phyloP scores from a whole-genome alignment of 2,888 invertebrate species.

The Sarcophaga rosellei region DNA sequence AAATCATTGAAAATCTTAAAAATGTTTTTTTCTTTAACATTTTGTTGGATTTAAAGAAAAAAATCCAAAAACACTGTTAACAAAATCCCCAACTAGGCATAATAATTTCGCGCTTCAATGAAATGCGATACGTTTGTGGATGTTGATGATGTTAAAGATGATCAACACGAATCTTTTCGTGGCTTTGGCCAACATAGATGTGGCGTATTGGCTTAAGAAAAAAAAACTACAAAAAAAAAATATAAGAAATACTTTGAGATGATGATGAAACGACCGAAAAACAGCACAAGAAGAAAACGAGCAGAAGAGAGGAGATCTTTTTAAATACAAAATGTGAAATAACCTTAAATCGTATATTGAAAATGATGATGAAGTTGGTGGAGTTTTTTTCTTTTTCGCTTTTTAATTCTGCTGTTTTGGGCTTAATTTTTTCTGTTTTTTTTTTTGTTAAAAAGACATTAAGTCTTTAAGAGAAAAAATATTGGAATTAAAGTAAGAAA shows the following conservation, averaged over 20 bases:
- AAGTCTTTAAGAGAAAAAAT: constrained; percentile 66
- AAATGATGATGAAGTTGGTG: constrained; percentile 67
- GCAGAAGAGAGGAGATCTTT: constrained; percentile 12
- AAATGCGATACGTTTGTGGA: constrained; percentile 71
- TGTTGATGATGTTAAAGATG: constrained; percentile 68
- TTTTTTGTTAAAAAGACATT: constrained; percentile 62
- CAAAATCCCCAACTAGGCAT: constrained; percentile 70
- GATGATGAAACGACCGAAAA: constrained; percentile 60
- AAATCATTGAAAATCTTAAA: constrained; percentile 65
- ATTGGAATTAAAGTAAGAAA: constrained; percentile 66
- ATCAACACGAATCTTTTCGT: constrained; percentile 65
- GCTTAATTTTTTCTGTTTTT: constrained; percentile 54
- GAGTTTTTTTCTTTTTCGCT: constrained; percentile 32
- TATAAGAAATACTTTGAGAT: constrained; percentile 33
- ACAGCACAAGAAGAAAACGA: constrained; percentile 28
- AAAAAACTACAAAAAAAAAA: background rate
- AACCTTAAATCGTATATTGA: constrained; percentile 62
- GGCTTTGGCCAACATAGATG: constrained; percentile 57
- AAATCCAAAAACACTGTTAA: constrained; percentile 55
- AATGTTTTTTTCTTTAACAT: constrained; percentile 37
- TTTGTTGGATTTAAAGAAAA: constrained; percentile 24
- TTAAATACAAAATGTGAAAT: constrained; percentile 59
- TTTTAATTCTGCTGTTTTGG: constrained; percentile 15
- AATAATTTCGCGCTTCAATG: constrained; percentile 73
- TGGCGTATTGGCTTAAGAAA: constrained; percentile 65